phyloP scores from a whole-genome alignment of 2,888 invertebrate species.

The Mimas tiliae region DNA sequence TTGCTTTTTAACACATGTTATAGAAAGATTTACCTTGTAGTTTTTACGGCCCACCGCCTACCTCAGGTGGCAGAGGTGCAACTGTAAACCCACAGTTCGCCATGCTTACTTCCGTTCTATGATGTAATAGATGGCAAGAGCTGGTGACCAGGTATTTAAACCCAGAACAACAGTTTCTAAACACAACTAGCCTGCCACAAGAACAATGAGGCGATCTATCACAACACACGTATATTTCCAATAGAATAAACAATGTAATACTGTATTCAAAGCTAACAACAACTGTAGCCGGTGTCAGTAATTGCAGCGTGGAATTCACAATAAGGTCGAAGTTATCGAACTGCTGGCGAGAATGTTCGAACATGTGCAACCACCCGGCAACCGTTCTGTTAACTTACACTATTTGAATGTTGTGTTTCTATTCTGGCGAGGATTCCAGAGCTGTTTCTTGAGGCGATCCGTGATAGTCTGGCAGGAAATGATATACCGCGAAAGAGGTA shows the following conservation, averaged over 20 bases:
- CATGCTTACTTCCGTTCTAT: too few relatives aligned
- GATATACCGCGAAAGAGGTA: not conserved
- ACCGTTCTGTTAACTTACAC: not conserved
- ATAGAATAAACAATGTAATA: not conserved
- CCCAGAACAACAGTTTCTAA: not conserved
- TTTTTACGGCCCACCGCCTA: too few relatives aligned
- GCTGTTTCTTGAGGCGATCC: not conserved
- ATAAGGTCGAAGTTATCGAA: conserved; percentile 32
- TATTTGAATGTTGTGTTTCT: not conserved
- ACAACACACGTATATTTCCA: not conserved
- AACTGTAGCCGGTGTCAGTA: conserved; percentile 10
- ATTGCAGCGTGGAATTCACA: conserved; percentile 22
- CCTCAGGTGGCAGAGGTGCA: too few relatives aligned
- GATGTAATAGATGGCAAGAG: too few relatives aligned
- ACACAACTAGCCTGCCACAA: not conserved
- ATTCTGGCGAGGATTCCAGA: not conserved
- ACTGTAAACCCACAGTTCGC: too few relatives aligned
- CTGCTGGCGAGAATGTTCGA: conserved; percentile 3
- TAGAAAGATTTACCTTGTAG: too few relatives aligned
- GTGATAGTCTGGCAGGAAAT: not conserved
- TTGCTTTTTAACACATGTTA: too few relatives aligned
- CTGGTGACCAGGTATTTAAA: too few relatives aligned
- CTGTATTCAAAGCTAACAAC: conserved; percentile 4
- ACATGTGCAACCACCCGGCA: not conserved
- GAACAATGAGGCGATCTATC: not conserved